Conservation (phyloP, 2,888 invertebrate species). For the Agonopterix heracliana region DNA sequence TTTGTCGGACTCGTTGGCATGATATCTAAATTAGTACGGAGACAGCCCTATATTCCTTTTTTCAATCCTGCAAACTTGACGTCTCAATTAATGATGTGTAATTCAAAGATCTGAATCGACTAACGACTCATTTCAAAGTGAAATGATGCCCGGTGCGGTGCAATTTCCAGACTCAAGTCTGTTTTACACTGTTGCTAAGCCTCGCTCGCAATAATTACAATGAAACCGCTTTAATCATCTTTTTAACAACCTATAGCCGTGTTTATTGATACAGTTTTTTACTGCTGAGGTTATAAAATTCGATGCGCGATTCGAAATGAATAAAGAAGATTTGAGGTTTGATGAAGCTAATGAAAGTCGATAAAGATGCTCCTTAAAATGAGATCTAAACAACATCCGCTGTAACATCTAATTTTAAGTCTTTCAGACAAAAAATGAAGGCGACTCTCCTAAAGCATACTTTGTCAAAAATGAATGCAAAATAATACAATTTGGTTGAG, state of each 20-base stretch:
- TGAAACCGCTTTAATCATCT: conserved; percentile 5
- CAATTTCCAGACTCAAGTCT: background rate
- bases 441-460: conserved; percentile 39
- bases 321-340: no score
- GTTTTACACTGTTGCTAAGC: background rate
- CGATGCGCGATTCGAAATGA: no score
- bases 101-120: conserved; percentile 60
- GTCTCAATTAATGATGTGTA: conserved; percentile 67
- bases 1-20: conserved; percentile 65
- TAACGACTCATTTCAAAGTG: conserved; percentile 43
- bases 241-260: conserved; percentile 1
- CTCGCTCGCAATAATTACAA: conserved; percentile 4
- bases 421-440: conserved; percentile 26
- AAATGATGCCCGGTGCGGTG: conserved; percentile 19
- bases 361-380: no score
- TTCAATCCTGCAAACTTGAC: conserved; percentile 46
- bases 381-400: conserved; percentile 5
- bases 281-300: no score
- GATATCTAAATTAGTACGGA: conserved; percentile 72
- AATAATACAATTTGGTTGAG: conserved; percentile 72
- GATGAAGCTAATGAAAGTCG: no score
- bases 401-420: conserved; percentile 21
- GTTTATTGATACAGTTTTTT: background rate
- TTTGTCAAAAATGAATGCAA: conserved; percentile 72
- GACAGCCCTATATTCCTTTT: conserved; percentile 39